phyloP scores from a whole-genome alignment of 2,113 vertebrate species.

The Abramis brama region DNA sequence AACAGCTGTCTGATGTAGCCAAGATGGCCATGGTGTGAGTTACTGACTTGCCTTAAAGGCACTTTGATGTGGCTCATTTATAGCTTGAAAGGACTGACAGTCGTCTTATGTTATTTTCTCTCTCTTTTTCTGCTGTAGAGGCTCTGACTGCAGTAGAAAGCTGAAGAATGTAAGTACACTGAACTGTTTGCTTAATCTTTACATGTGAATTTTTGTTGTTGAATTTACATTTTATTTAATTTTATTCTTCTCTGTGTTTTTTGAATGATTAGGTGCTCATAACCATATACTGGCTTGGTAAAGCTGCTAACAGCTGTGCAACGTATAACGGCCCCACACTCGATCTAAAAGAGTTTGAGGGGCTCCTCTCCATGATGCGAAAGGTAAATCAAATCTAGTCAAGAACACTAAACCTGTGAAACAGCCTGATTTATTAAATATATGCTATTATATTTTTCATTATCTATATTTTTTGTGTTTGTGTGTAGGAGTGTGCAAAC shows the following conservation, averaged over 20 bases:
- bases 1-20: background rate
- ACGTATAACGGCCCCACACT: conserved; percentile 87
- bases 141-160: conserved; percentile 87
- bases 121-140: conserved; percentile 73
- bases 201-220: background rate
- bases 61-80: background rate
- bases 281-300: conserved; percentile 97
- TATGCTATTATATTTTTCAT: background rate
- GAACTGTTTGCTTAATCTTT: background rate
- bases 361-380: conserved; percentile 90
- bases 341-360: conserved; percentile 95
- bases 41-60: background rate
- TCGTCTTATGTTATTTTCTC: background rate
- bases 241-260: background rate
- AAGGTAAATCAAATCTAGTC: conserved; percentile 76
- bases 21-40: background rate
- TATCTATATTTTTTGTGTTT: conserved; percentile 1
- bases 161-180: conserved; percentile 91
- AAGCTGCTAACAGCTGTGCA: conserved; percentile 85
- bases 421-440: background rate
- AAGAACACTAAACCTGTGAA: background rate
- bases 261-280: conserved; percentile 86
- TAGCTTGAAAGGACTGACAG: background rate
- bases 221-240: background rate
- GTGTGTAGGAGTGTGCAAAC: conserved; percentile 62